Base-by-base conservation (phyloP, 2,797 vertebrate species). In the Siniperca obscura region DNA sequence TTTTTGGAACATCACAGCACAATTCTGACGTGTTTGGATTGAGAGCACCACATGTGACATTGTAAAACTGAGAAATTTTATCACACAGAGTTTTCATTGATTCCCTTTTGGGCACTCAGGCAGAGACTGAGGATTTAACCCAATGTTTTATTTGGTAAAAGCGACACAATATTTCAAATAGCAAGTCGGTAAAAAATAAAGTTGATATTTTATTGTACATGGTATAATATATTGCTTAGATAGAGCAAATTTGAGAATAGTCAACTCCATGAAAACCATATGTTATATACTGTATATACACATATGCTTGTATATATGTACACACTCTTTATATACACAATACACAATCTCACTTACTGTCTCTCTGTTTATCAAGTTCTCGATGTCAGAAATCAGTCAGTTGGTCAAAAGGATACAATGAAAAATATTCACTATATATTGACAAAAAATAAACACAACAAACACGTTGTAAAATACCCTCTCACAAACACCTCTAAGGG, bases 61-160 rank as follows among this genome's bases (percentile, higher is more conserved):
- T 55, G 74, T 88, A 83, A 87, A 87, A 83, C 34, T 12, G 42
- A 75, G 55, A 72, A 78, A 48, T 78, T 68, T 25, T 71, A 86
- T 74, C 44, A 50, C 44, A 34, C 48, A 66, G 44, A 56, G 30
- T 70, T 87, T 80, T 80, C 56, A 77, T 71, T 62, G 75, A 74
- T 80, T 60, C 64, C 60, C 68, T 81, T 76, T 70, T 55, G 50
- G 69, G 83, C 77, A 74, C 44, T 17, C 16, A 66, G 72, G 62
- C 71, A 67, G 36, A 78, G 66, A 78, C 70, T 65, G 71, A 80
- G 71, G 59, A 80, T 82, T 76, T 73, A 60, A 8, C 5, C 44
- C 27, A 46, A 19, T 83, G 74, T 82, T 88, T 76, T 88, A 27
- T 82, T 90, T 87, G 70, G 77, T 16, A 60, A 74, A 52, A 61